Evolutionary conservation across 2,113 vertebrate genomes (phyloP).

Genomic region (Melanotaenia duboulayi): DNA sequence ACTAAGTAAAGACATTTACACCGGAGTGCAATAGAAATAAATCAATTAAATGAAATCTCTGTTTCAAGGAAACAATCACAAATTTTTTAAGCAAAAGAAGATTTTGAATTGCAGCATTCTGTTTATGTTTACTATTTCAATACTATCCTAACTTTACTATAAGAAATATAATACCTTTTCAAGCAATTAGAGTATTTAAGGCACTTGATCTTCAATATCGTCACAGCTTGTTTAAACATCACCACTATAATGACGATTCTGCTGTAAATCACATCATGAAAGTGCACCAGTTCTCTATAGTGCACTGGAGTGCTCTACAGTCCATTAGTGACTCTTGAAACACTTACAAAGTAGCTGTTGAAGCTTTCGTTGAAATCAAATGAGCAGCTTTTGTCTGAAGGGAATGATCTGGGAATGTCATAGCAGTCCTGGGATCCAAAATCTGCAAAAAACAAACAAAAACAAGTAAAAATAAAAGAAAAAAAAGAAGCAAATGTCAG

Average conservation of each 20-base stretch:
- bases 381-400: slow-evolving; percentile 92
- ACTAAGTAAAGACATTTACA: no score
- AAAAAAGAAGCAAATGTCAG: not conserved
- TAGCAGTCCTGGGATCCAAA: slow-evolving; percentile 97
- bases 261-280: not conserved
- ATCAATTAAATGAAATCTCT: no score
- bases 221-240: no score
- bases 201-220: no score
- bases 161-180: no score
- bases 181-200: no score
- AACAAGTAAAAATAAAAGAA: not conserved
- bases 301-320: not conserved
- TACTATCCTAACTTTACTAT: no score
- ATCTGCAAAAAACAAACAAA: slow-evolving; percentile 83
- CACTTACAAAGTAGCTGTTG: slow-evolving; percentile 96
- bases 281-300: not conserved
- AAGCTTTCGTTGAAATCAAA: slow-evolving; percentile 92
- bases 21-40: no score
- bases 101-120: no score
- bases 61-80: no score
- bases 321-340: not conserved
- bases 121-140: no score
- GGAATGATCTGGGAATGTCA: slow-evolving; percentile 94
- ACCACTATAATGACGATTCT: not conserved
- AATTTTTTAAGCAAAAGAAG: no score